A percentile compares a stretch with the other conserved stretches of the same genome.
Conservation (phyloP, 2,113 vertebrate genomes). For the Murina feae region DNA sequence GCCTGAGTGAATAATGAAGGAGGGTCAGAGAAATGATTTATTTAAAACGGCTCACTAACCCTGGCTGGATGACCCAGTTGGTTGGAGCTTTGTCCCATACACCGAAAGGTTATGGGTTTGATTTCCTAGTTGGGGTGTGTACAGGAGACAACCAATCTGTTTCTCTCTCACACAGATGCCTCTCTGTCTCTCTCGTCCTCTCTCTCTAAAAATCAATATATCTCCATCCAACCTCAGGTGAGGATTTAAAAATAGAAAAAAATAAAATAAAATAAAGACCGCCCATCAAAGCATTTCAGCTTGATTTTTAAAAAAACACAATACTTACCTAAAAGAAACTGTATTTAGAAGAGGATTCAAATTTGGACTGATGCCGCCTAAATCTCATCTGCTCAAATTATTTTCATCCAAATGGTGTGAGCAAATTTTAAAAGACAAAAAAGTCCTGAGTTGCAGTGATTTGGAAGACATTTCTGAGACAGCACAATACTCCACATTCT, state of each 20-base stretch:
- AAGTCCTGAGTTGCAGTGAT: not conserved
- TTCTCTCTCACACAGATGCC: not conserved
- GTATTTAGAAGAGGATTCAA: not conserved
- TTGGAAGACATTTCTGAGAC: constrained; percentile 13
- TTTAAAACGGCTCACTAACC: not conserved
- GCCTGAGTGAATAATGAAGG: not conserved
- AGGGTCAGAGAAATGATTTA: not conserved
- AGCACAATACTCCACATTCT: not conserved
- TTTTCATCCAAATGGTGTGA: not conserved
- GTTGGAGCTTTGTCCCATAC: not conserved
- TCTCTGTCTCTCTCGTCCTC: not conserved
- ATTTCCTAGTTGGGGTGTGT: not conserved
- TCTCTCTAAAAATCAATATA: no score
- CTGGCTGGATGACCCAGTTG: not conserved
- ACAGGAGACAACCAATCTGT: not conserved
- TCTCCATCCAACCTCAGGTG: not conserved
- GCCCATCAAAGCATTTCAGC: not conserved
- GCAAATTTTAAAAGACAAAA: constrained; percentile 24
- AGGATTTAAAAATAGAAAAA: not conserved
- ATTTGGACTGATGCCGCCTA: not conserved
- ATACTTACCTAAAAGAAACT: constrained; percentile 8
- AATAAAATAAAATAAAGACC: not conserved
- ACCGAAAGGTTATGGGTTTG: not conserved
- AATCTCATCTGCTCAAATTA: not conserved
- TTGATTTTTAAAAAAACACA: not conserved